Percentiles rank a stretch among this genome's conserved stretches.
phyloP scores from a whole-genome alignment of 2,113 vertebrate genomes.

The Corythornis cristatus region DNA sequence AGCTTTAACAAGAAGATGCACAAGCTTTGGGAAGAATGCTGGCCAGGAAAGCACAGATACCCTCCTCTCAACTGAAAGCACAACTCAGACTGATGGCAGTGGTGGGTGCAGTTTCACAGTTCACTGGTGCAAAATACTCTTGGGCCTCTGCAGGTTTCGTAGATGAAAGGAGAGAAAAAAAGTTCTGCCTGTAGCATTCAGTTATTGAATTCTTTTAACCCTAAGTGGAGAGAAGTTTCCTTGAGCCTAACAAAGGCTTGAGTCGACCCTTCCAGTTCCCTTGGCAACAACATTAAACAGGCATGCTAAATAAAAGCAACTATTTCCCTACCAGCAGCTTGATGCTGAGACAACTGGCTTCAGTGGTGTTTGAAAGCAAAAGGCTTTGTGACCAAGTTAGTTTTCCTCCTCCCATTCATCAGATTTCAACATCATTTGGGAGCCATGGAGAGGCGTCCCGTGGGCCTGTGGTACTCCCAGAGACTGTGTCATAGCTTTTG shows the following conservation, averaged over 20 bases:
- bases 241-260: slow-evolving; percentile 47
- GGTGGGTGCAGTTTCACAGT: not conserved
- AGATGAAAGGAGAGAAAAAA: not conserved
- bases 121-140: not conserved
- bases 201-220: not conserved
- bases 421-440: not conserved
- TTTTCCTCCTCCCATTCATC: not conserved
- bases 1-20: not conserved
- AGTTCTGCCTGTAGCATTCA: rapidly evolving
- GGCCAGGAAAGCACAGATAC: not conserved
- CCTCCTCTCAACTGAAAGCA: not conserved
- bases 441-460: rapidly evolving
- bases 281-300: slow-evolving; percentile 59
- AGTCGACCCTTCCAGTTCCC: slow-evolving; percentile 59
- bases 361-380: not conserved
- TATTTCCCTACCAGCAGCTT: slow-evolving; percentile 14
- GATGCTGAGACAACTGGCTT: not conserved
- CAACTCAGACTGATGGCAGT: rapidly evolving
- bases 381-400: not conserved
- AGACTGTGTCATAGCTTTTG: not conserved
- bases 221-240: slow-evolving; percentile 25
- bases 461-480: not conserved
- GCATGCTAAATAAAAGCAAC: slow-evolving; percentile 20
- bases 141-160: rapidly evolving
- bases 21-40: not conserved